A percentile compares a stretch with the other conserved stretches of the same genome.
phyloP scores from a whole-genome alignment of 2,888 invertebrate genomes.

The Dromius quadrimaculatus region DNA sequence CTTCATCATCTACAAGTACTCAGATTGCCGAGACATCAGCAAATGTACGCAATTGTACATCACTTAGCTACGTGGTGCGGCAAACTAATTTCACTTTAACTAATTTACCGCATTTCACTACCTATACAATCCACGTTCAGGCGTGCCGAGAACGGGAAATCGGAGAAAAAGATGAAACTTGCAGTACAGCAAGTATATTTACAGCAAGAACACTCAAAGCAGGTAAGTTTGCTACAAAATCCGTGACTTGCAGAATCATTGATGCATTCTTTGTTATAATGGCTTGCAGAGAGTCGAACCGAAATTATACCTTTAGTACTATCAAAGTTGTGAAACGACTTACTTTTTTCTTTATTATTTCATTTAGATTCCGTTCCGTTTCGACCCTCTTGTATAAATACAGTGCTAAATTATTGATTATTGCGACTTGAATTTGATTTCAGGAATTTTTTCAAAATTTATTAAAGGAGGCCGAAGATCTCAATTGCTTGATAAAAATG shows the following conservation, averaged over 20 bases:
- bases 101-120: conserved; percentile 81
- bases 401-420: not conserved
- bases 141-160: conserved; percentile 79
- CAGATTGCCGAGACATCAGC: conserved; percentile 25
- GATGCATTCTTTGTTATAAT: not conserved
- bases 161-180: conserved; percentile 65
- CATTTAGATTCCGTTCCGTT: not conserved
- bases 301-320: not conserved
- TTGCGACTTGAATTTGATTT: conserved; percentile 17
- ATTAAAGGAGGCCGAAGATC: conserved; percentile 7
- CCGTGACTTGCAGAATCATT: not conserved
- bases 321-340: not conserved
- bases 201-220: conserved; percentile 68
- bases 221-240: conserved; percentile 58
- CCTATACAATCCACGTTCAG: conserved; percentile 80
- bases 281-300: not conserved
- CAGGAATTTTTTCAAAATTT: conserved; percentile 9
- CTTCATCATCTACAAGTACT: not conserved
- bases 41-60: conserved; percentile 30
- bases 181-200: conserved; percentile 69
- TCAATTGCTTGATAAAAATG: not conserved
- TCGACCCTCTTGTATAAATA: not conserved
- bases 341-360: not conserved
- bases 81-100: conserved; percentile 39
- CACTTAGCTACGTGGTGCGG: not conserved